Conservation (phyloP, 2,888 invertebrate genomes). For the Brachypalpus laphriformis region DNA sequence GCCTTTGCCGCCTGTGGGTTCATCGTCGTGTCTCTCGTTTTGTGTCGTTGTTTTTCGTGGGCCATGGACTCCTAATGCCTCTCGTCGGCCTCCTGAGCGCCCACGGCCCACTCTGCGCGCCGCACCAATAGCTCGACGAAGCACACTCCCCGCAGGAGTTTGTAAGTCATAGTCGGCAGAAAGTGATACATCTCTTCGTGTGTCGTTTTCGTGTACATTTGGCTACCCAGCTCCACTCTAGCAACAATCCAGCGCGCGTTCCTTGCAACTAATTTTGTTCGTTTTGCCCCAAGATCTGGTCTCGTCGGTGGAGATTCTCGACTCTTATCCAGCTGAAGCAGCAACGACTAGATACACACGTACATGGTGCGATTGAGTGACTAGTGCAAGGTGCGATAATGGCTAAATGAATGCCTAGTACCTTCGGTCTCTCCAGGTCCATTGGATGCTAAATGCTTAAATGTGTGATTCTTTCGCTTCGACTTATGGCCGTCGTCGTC, state of each 20-base stretch:
- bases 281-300: constrained; percentile 12
- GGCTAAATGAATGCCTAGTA: constrained; percentile 68
- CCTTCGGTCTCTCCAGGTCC: constrained; percentile 44
- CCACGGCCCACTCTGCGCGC: constrained; percentile 51
- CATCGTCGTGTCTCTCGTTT: constrained; percentile 61
- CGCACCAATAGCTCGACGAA: constrained; percentile 9
- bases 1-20: constrained; percentile 50
- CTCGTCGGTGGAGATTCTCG: constrained; percentile 4
- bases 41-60: constrained; percentile 60
- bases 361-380: constrained; percentile 51
- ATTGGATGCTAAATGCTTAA: constrained; percentile 62
- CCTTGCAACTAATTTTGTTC: constrained; percentile 52
- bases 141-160: constrained; percentile 43
- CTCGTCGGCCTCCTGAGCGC: constrained; percentile 39
- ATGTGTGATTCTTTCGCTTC: constrained; percentile 56
- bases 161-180: constrained; percentile 62
- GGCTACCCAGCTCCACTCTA: constrained; percentile 18
- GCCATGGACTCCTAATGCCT: constrained; percentile 65
- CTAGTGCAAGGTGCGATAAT: constrained; percentile 73
- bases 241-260: constrained; percentile 31
- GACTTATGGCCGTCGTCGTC: constrained; percentile 2
- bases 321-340: background rate
- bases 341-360: constrained; percentile 22
- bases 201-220: constrained; percentile 52
- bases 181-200: constrained; percentile 68